Evolutionary conservation across 2,888 invertebrate species (phyloP), one percentile per base, ranked within the genome.

Genomic region (Temnothorax rugatulus): DNA sequence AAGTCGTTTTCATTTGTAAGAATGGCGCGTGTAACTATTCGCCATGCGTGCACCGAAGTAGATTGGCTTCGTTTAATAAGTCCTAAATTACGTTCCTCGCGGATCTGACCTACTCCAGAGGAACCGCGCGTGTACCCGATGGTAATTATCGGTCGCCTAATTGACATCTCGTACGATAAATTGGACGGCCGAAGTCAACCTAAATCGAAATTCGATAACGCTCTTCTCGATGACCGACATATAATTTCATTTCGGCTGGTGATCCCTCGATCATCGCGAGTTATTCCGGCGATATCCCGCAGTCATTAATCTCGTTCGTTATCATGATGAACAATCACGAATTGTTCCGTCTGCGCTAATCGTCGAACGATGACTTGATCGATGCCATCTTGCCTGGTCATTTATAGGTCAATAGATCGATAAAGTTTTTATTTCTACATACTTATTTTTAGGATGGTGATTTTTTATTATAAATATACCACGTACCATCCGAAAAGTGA

Each of bases 71-170:
- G 69, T 64, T 64, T 74, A 74, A 84, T 84, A 86, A 87, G 64
- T 68, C 52, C 34, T 75, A 79, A 87, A 75, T 87, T 82, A 82
- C 57, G 69, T 50, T 13, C n/a, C 50, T 50, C 21, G 29, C 38
- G 57, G 15, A 69, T 18, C 38, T 68, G 71, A 66, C 21, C 29
- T 44, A 34, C 41, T 74, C 52, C 52, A 38, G 21, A 54, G 29
- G 18, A 81, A 29, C 41, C n/a, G 47, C 64, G 41, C 44, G n/a
- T 57, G 29, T 25, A 63, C 38, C 66, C 64, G 29, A 34, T 61
- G 74, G 44, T 87, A 87, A 87, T 88, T 84, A 87, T 77, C 69
- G 68, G 66, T 25, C 50, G 63, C 38, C 63, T 82, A 86, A 87
- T 84, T 83, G 84, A 86, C 73, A 81, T 74, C 57, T 59, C 64